Base-by-base conservation (phyloP, 1,140 invertebrate genomes). In the Solen grandis region DNA sequence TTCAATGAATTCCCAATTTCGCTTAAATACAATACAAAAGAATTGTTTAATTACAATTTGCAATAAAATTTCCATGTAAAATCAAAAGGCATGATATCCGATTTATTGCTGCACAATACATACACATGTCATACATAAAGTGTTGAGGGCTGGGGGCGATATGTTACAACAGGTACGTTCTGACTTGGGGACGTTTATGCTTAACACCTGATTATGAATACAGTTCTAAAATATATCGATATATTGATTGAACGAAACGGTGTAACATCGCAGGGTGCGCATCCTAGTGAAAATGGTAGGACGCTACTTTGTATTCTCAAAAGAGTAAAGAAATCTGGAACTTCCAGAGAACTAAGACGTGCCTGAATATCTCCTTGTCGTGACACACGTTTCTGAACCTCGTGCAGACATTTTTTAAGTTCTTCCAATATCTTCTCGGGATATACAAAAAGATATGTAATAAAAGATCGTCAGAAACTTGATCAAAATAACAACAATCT, bases 391-490 rank as follows among this genome's bases (percentile, higher is more conserved):
- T 60, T 19, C 72, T 62, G 38, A 85, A 85, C 38, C 81, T 79
- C 52, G 46, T 55, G 59, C 73, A 68, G 13, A 85, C 81, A 41
- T 65, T 76, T n/a, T 62, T 80, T 2, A 73, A 33, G 38, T 77
- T 36, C 31, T 59, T 54, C 70, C 82, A 79, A 41, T 81, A 65
- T 29, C 63, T 68, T 31, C 68, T 29, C 36, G 77, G 72, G 25
- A 85, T 59, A 74, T 62, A 46, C 16, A 35, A 35, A 29, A 85
- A 77, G 31, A 85, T 83, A 19, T 81, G 59, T 22, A 85, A 29
- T 14, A 85, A 33, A 50, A 85, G 50, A 52, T 85, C 84, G 35
- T 85, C 84, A n/a, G 84, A 73, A 62, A 85, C 38, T 14, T 59
- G 55, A 59, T 82, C 75, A 79, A 85, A 74, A 55, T 65, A 69